Evolutionary conservation across 2,797 vertebrate genomes (phyloP), one percentile per base, ranked within the genome.

Genomic region (Sebastiscus albofasciatus): DNA sequence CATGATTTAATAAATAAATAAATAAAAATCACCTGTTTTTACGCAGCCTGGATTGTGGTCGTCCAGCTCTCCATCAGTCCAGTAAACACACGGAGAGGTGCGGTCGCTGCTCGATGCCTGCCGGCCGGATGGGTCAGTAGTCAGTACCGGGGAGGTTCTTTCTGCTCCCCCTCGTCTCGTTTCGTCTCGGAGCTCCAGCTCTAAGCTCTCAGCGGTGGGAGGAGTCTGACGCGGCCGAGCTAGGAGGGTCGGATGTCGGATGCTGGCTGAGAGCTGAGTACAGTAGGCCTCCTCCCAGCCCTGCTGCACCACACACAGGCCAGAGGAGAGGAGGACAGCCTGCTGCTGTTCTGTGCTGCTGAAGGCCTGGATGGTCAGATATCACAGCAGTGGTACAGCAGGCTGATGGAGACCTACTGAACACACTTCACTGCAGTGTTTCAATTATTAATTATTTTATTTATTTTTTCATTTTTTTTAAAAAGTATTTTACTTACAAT

Each of bases 181-280:
- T 18, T 64, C 55, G 67, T 71, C 29, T 2, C 55, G 16, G 74
- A 72, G 66, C 68, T 62, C 65, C 33, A 34, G 10, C 10, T 34
- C 29, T 29, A 5, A 29, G 29, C 29, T 29, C 33, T 33, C 67
- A 2, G 79, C 64, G 67, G 88, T 77, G 90, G 93, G 90, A 81
- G 90, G 90, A 64, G 92, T 76, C 81, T 55, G 14, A 7, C 3
- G 56, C 2, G 64, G 20, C 46, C 65, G 34, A 5, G 34, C 16
- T 7, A 29, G 10, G 72, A 59, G 42, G 29, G 75, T 46, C 66
- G 49, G 72, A 29, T 24, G 34, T 34, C 34, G 34, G 34, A 24
- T 24, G 24, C 24, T 24, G 24, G 24, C 24, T 24, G 24, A 24
- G 24, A 24, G 24, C 24, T 34, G 34, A 34, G 34, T 34, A 34